Evolutionary conservation across 2,888 invertebrate species (phyloP).

Genomic region (Ennomos fuscantarius): DNA sequence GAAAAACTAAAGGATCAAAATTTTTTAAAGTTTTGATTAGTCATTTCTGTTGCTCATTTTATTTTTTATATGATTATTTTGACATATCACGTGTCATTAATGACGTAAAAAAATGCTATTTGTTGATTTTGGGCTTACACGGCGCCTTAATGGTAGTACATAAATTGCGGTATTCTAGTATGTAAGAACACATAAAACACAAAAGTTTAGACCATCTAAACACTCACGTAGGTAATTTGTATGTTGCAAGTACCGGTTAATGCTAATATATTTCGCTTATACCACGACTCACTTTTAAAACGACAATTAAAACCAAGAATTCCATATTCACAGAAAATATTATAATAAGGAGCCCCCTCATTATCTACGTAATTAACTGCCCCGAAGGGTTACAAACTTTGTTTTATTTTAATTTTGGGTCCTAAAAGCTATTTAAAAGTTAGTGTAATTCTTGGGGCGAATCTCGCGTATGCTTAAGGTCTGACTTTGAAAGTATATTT

Average conservation of each 20-base stretch:
- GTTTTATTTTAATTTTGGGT: constrained; percentile 24
- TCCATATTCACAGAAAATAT: constrained; percentile 4
- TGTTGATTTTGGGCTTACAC: too few relatives aligned
- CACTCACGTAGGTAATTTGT: too few relatives aligned
- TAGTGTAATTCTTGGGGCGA: constrained; percentile 16
- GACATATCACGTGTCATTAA: too few relatives aligned
- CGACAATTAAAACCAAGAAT: constrained; percentile 6
- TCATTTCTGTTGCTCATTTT: too few relatives aligned
- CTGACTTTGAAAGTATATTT: constrained; percentile 7
- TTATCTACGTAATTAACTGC: constrained; percentile 38
- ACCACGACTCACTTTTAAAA: not conserved
- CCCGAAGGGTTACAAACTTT: constrained; percentile 17
- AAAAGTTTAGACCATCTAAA: too few relatives aligned
- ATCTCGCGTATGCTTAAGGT: constrained; percentile 18
- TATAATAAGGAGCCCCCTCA: constrained; percentile 12
- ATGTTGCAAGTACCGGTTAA: not conserved
- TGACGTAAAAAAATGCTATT: too few relatives aligned
- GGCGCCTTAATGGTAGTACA: too few relatives aligned
- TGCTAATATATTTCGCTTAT: not conserved
- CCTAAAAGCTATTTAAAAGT: constrained; percentile 29
- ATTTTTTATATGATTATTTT: too few relatives aligned
- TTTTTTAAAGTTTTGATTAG: too few relatives aligned
- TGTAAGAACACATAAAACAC: too few relatives aligned
- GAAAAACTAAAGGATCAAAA: too few relatives aligned
- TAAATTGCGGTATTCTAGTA: too few relatives aligned